Percentiles rank a stretch among this genome's conserved stretches.
Evolutionary conservation across 2,888 invertebrate species (phyloP).

Genomic region (Philonicus albiceps): DNA sequence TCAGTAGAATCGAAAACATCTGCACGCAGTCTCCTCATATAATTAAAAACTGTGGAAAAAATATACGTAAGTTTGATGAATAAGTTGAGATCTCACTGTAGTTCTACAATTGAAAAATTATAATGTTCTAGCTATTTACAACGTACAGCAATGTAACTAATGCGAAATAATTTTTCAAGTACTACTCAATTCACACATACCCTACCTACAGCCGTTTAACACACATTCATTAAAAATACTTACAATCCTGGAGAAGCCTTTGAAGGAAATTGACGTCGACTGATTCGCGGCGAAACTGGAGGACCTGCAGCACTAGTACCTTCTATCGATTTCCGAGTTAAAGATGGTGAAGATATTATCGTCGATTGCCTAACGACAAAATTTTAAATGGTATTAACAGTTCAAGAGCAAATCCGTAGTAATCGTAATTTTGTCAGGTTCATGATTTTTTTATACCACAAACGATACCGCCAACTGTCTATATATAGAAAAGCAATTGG

Average conservation of each 20-base stretch:
- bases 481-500: too few species aligned
- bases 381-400: too few species aligned
- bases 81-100: not conserved
- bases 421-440: too few species aligned
- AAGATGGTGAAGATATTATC: constrained; percentile 53
- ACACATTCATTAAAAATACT: constrained; percentile 49
- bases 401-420: too few species aligned
- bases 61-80: not conserved
- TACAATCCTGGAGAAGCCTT: constrained; percentile 57
- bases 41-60: constrained; percentile 49
- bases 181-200: not conserved
- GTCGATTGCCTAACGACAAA: constrained; percentile 51
- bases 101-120: not conserved
- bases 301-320: constrained; percentile 47
- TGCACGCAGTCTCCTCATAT: constrained; percentile 47
- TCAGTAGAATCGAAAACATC: constrained; percentile 32
- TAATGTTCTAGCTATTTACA: constrained; percentile 26
- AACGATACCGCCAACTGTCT: too few species aligned
- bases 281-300: constrained; percentile 55
- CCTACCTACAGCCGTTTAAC: not conserved
- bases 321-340: constrained; percentile 52
- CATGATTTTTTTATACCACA: too few species aligned
- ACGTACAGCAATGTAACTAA: not conserved
- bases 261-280: constrained; percentile 53
- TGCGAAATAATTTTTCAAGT: not conserved